These are phyloP conservation scores for Archips xylosteana DNA, from an alignment of 2,888 invertebrate species.

Conservation along the genomic window DNA sequence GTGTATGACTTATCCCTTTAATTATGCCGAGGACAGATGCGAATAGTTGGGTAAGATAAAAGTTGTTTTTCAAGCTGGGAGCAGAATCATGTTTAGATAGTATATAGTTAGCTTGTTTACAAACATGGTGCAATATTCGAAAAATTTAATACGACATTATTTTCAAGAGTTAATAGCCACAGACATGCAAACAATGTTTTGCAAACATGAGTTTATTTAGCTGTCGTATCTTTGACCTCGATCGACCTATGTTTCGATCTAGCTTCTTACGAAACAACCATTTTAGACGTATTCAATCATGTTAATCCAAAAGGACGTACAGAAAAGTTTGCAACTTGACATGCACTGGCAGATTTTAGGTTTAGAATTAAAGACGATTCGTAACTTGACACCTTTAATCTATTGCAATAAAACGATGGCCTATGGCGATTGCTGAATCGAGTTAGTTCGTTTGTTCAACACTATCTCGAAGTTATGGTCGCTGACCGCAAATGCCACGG, in stretches of 20 bases:
- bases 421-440: constrained; percentile 4
- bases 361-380: neutral
- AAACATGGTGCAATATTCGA: too few relatives aligned
- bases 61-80: too few relatives aligned
- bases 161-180: neutral
- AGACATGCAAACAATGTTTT: neutral
- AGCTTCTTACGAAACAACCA: neutral
- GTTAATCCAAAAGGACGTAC: neutral
- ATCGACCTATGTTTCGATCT: neutral
- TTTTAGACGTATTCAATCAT: neutral
- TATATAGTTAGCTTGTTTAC: too few relatives aligned
- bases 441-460: constrained; percentile 12
- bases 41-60: too few relatives aligned
- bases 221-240: neutral
- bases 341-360: constrained; percentile 1
- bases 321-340: neutral
- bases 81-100: too few relatives aligned
- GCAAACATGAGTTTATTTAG: neutral
- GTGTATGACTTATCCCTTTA: too few relatives aligned
- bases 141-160: too few relatives aligned
- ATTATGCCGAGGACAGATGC: too few relatives aligned
- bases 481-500: constrained; percentile 37
- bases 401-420: constrained; percentile 24
- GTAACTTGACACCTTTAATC: constrained; percentile 5
- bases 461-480: constrained; percentile 8